phyloP scores from a whole-genome alignment of 2,888 invertebrate genomes.

The Standfussiana lucernea region DNA sequence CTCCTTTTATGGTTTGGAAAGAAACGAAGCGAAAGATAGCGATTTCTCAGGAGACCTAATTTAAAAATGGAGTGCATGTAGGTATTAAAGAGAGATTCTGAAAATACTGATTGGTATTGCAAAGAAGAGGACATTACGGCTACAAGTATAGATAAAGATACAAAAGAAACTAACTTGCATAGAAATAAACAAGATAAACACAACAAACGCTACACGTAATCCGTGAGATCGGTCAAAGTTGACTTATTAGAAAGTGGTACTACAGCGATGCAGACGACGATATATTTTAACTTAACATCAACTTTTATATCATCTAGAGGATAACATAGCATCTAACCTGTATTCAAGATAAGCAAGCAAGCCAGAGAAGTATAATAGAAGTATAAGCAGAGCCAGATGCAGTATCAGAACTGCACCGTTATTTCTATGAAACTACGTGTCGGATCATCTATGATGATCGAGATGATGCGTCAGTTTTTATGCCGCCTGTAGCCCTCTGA shows the following conservation, averaged over 20 bases:
- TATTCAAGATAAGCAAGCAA: not conserved
- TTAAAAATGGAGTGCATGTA: not conserved
- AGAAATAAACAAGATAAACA: slow-evolving; percentile 14
- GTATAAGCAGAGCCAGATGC: not conserved
- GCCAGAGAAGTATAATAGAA: too few relatives aligned
- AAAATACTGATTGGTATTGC: not conserved
- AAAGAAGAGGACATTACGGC: too few relatives aligned
- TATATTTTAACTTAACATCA: not conserved
- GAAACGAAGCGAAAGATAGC: not conserved
- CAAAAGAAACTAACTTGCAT: not conserved
- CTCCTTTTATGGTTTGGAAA: not conserved
- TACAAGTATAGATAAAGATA: not conserved
- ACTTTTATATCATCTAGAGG: not conserved
- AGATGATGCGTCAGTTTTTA: too few relatives aligned
- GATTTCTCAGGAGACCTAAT: not conserved
- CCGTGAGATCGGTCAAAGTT: slow-evolving; percentile 42
- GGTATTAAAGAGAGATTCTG: not conserved
- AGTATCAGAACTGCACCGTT: not conserved
- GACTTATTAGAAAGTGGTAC: slow-evolving; percentile 31
- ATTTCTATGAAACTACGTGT: not conserved
- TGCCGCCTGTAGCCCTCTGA: not conserved
- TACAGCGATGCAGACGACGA: slow-evolving; percentile 8
- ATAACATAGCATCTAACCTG: not conserved
- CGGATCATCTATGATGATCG: too few relatives aligned
- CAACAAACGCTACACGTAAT: slow-evolving; percentile 17